A percentile compares a stretch with the other conserved stretches of the same genome.
Conservation (phyloP, 1,140 invertebrate species). For the Mizuhopecten yessoensis region DNA sequence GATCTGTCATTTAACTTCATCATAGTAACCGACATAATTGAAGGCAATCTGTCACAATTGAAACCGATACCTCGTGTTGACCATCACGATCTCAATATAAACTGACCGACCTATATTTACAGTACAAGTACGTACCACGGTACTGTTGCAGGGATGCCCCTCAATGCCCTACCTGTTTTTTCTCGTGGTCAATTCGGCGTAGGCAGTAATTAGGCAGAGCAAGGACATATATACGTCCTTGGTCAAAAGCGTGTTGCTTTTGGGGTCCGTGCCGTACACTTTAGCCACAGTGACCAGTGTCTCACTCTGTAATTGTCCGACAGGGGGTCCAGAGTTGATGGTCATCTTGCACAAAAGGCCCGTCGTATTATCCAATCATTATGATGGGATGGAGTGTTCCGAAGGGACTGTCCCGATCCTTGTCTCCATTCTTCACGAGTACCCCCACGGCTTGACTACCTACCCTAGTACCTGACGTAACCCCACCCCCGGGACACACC, state of each 20-base stretch:
- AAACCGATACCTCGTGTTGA: no score
- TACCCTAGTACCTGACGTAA: constrained; percentile 13
- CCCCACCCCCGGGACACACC: background rate
- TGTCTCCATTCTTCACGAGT: background rate
- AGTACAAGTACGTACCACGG: no score
- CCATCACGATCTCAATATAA: no score
- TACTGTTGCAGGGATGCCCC: background rate
- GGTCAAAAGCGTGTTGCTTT: background rate
- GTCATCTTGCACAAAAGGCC: constrained; percentile 23
- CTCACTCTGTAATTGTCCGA: background rate
- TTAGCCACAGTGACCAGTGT: background rate
- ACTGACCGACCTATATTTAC: no score
- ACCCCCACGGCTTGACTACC: constrained; percentile 26
- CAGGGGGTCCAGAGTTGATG: background rate
- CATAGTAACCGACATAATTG: no score
- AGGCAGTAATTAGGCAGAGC: background rate
- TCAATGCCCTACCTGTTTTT: background rate
- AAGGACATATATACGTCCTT: background rate
- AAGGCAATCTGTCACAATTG: no score
- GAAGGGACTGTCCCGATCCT: background rate
- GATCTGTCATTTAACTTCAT: no score
- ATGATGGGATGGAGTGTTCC: background rate
- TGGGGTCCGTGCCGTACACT: constrained; percentile 24
- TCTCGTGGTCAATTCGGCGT: constrained; percentile 20
- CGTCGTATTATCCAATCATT: constrained; percentile 11